Percentiles rank a stretch among this genome's conserved stretches.
phyloP scores from a whole-genome alignment of 2,888 invertebrate genomes.

The Hyposoter didymator region DNA sequence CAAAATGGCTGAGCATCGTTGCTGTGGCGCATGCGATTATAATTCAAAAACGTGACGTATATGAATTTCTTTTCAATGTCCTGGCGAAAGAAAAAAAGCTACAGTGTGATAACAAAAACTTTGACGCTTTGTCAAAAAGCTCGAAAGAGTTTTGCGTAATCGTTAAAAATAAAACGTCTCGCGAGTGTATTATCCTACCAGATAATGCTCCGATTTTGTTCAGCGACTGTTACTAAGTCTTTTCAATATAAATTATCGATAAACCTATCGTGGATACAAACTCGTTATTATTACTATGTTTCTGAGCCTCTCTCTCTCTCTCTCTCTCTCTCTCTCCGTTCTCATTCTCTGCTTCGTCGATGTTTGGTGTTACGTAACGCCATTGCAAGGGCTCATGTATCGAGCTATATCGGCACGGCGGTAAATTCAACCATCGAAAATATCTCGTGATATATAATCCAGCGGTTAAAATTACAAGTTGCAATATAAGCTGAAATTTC shows the following conservation, averaged over 20 bases:
- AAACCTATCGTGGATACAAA: neutral
- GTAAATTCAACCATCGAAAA: conserved; percentile 2
- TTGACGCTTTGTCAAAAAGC: neutral
- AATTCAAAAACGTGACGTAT: neutral
- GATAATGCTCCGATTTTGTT: neutral
- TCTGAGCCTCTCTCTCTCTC: neutral
- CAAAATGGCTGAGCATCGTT: neutral
- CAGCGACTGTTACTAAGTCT: neutral
- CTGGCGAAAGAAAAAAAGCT: neutral
- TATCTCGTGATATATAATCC: neutral
- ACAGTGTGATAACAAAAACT: neutral
- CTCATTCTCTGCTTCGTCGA: neutral
- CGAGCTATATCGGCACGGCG: neutral
- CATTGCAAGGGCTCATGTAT: conserved; percentile 29
- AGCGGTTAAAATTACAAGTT: neutral
- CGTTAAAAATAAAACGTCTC: neutral
- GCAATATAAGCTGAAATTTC: neutral
- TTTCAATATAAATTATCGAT: neutral
- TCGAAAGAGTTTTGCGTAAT: neutral
- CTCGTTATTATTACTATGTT: neutral
- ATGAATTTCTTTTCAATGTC: neutral
- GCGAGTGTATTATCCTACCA: neutral
- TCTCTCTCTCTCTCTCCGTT: conserved; percentile 2
- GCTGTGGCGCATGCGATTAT: neutral
- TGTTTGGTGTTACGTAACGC: conserved; percentile 28